Evolutionary conservation across 2,113 vertebrate species (phyloP).

Genomic region (Caranx ignobilis): DNA sequence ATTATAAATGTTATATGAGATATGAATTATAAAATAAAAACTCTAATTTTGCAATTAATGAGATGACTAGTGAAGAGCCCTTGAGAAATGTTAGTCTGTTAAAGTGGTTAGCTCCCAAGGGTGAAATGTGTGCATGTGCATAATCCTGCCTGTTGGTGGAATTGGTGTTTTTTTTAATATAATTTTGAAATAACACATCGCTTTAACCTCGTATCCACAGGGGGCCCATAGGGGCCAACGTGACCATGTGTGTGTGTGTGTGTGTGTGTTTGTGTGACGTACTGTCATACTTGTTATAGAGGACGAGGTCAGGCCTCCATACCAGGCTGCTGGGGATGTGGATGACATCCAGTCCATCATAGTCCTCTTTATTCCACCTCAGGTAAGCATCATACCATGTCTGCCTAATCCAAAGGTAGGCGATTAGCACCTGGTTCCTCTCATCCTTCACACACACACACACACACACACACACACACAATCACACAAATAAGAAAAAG

Average conservation of each 20-base stretch:
- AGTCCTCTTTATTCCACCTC: slow-evolving; percentile 94
- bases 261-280: slow-evolving; percentile 41
- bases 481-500: neutral
- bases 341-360: slow-evolving; percentile 95
- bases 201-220: neutral
- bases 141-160: neutral
- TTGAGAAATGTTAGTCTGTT: neutral
- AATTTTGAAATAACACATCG: neutral
- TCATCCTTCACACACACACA: slow-evolving; percentile 88
- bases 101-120: neutral
- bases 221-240: neutral
- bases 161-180: neutral
- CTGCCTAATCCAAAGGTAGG: slow-evolving; percentile 97
- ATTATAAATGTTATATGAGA: neutral
- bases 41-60: neutral
- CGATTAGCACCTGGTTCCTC: slow-evolving; percentile 95
- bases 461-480: neutral
- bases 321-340: slow-evolving; percentile 96
- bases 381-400: slow-evolving; percentile 96
- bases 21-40: neutral
- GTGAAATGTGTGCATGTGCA: neutral
- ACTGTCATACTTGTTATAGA: slow-evolving; percentile 95
- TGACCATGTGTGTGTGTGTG: neutral
- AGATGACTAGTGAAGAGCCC: neutral
- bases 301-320: slow-evolving; percentile 96